These are phyloP conservation scores for Drosophila parabipectinata DNA, from an alignment of 1,140 invertebrate species.

Conservation along the genomic window DNA sequence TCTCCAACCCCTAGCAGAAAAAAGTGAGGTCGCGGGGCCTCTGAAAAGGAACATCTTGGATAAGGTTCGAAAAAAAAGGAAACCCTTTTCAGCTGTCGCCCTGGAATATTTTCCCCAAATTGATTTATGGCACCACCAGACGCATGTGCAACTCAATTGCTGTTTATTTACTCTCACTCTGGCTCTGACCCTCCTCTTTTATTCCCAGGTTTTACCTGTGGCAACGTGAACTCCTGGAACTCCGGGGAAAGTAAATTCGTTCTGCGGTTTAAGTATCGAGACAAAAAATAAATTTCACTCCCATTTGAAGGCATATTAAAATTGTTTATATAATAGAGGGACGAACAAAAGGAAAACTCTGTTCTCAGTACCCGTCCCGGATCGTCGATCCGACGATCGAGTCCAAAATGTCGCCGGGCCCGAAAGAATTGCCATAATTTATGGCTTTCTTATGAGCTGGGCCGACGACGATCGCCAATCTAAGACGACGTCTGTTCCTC, in stretches of 20 bases:
- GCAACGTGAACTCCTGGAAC: constrained; percentile 1
- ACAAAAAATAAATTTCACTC: constrained; percentile 66
- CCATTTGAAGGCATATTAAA: constrained; percentile 60
- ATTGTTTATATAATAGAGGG: constrained; percentile 61
- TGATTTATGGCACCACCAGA: constrained; percentile 69
- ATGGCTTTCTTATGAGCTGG: constrained; percentile 75
- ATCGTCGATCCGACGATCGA: constrained; percentile 35
- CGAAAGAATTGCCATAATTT: constrained; percentile 79
- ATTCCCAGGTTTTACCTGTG: constrained; percentile 47
- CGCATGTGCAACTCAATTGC: constrained; percentile 81
- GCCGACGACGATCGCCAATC: constrained; percentile 57
- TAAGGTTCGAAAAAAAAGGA: constrained; percentile 7
- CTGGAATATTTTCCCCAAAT: constrained; percentile 46
- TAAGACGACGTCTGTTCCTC: constrained; percentile 44
- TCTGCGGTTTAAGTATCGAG: constrained; percentile 74
- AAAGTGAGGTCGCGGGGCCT: constrained; percentile 24
- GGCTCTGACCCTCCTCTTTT: constrained; percentile 9
- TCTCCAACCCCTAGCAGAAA: constrained; percentile 8
- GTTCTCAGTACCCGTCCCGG: constrained; percentile 6
- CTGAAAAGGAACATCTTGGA: constrained; percentile 4
- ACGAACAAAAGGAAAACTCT: constrained; percentile 33
- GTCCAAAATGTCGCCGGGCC: constrained; percentile 58
- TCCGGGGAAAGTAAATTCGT: constrained; percentile 58
- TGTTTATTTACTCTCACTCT: constrained; percentile 65
- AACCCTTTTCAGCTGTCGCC: constrained; percentile 79